Evolutionary conservation across 2,113 vertebrate genomes (phyloP), one percentile per base, ranked within the genome.

Genomic region (Charadrius vociferus): DNA sequence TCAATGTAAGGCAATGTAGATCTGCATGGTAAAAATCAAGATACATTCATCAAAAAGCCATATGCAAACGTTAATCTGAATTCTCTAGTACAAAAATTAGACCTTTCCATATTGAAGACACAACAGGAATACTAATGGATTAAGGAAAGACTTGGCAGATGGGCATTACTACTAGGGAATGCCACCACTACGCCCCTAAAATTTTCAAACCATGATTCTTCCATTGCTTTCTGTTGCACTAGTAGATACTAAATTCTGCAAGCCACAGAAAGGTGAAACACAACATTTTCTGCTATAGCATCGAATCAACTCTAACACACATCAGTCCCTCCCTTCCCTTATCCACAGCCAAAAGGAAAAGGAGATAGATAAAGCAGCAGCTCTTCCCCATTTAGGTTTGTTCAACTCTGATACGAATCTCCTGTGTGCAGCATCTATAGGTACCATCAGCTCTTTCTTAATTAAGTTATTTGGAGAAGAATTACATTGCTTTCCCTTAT

Each of bases 361-460:
- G 2, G 15, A 47, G 6, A 10, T 3, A 74, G 37, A 34, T 10
- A 47, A 78, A 85, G 7, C 30, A 68, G 3, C 9, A 58, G 21
- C 12, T 80, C 30, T 65, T 61, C 16, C 6, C 6, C 39, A 32
- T 70, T 88, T 45, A 50, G 18, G 45, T 5, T 66, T 41, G 2
- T 61, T 41, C 27, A 36, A 1, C 8, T 53, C 17, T 14, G 15
- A 41, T 20, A 32, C 4, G 73, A 53, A 45, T 15, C 7, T 62
- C 26, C 24, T 6, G 2, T 34, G 14, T 66, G 45, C 14, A 72
- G 26, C 18, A 24, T 7, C 14, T 24, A 11, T 6, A 58, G 14
- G 20, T 12, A 41, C 4, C 41, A 34, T 4, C 30, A 29, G 3
- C 1, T 0, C 34, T 21, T 73, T 56, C 26, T 36, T 5, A 39